Conservation (phyloP, 1,140 invertebrate species). For the Tetraneura akinire region DNA sequence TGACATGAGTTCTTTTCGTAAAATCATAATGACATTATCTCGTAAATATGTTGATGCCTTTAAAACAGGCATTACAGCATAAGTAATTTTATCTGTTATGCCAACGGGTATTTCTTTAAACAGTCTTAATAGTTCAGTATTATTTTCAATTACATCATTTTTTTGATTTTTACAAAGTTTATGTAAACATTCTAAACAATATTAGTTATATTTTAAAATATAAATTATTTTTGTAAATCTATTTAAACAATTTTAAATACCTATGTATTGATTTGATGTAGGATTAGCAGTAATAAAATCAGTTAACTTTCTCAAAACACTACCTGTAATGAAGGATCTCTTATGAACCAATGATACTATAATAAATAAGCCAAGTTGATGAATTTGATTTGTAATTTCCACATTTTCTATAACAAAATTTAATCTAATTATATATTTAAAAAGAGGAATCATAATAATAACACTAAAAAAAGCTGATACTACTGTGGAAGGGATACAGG, state of each 20-base stretch:
- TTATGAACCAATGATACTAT: constrained; percentile 40
- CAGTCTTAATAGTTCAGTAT: constrained; percentile 24
- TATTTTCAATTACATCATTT: constrained; percentile 4
- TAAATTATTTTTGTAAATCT: not conserved
- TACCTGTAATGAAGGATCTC: constrained; percentile 15
- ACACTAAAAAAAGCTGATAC: too few relatives aligned
- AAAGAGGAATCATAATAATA: too few relatives aligned
- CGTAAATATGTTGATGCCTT: constrained; percentile 23
- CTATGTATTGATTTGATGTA: constrained; percentile 16
- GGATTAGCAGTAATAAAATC: constrained; percentile 32
- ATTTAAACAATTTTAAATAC: not conserved
- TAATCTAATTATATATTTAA: not conserved
- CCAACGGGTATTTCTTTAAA: constrained; percentile 47
- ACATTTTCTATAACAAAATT: constrained; percentile 7
- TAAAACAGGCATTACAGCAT: constrained; percentile 22
- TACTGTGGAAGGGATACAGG: too few relatives aligned
- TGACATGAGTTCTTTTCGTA: constrained; percentile 41
- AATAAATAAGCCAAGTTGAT: constrained; percentile 43
- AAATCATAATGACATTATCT: constrained; percentile 43
- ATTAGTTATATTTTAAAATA: not conserved
- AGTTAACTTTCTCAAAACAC: constrained; percentile 41
- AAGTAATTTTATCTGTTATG: constrained; percentile 39
- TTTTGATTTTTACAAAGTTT: constrained; percentile 43
- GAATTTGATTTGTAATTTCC: not conserved
- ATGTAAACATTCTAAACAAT: constrained; percentile 41